phyloP scores from a whole-genome alignment of 2,113 vertebrate genomes.

The Alligator sinensis region DNA sequence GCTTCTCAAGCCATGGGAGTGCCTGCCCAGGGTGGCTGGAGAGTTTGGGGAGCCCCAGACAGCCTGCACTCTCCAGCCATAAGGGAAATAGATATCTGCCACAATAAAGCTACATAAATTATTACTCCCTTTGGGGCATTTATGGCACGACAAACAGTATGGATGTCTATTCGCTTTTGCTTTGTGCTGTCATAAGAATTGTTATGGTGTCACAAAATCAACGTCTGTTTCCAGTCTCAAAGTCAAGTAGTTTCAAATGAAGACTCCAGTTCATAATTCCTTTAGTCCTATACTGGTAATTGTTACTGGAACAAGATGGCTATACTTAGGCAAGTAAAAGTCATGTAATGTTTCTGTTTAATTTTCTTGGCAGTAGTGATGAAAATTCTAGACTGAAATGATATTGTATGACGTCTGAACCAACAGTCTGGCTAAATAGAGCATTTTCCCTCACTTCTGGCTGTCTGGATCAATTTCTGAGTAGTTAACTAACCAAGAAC shows the following conservation, averaged over 20 bases:
- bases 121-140: too few species aligned
- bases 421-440: slow-evolving; percentile 68
- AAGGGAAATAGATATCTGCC: too few species aligned
- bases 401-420: slow-evolving; percentile 74
- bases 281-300: slow-evolving; percentile 18
- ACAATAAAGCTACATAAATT: too few species aligned
- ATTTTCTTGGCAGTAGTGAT: slow-evolving; percentile 75
- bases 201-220: too few species aligned
- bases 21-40: too few species aligned
- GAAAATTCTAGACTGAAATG: slow-evolving; percentile 77
- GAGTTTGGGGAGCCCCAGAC: too few species aligned
- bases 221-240: background rate
- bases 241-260: background rate
- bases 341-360: slow-evolving; percentile 75
- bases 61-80: too few species aligned
- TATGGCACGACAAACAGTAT: too few species aligned
- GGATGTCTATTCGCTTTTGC: too few species aligned
- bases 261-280: slow-evolving; percentile 8
- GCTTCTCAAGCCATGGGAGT: too few species aligned
- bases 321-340: slow-evolving; percentile 64
- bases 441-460: slow-evolving; percentile 58
- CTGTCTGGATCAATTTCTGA: slow-evolving; percentile 72
- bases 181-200: too few species aligned
- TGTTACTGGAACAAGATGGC: slow-evolving; percentile 42
- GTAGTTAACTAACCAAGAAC: slow-evolving; percentile 35